Percentiles rank a stretch among this genome's conserved stretches.
These are phyloP conservation scores for Porites divaricata DNA, from an alignment of 92 coral and sea anemone species.

Conservation along the genomic window DNA sequence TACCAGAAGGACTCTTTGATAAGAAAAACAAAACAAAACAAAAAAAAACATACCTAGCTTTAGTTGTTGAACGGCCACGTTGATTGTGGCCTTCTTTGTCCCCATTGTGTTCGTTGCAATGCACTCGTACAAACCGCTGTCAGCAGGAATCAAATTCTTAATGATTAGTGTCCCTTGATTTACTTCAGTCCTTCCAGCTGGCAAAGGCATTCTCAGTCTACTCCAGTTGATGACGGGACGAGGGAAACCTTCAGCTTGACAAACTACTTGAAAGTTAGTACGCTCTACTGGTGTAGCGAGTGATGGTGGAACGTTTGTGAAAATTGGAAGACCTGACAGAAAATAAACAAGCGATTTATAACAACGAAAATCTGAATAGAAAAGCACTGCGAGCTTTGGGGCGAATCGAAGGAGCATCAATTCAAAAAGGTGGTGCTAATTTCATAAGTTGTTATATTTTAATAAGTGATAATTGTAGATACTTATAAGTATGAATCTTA, in stretches of 20 bases:
- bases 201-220: neutral
- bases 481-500: too few species aligned
- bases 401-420: too few species aligned
- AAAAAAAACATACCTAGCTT: too few species aligned
- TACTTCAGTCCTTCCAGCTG: neutral
- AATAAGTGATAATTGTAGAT: too few species aligned
- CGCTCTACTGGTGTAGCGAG: neutral
- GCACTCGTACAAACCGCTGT: conserved; percentile 21
- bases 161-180: neutral
- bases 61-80: conserved; percentile 2
- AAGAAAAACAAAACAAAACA: too few species aligned
- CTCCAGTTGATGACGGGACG: neutral
- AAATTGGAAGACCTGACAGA: neutral
- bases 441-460: too few species aligned
- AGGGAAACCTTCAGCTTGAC: conserved; percentile 18
- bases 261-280: neutral
- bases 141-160: conserved; percentile 4
- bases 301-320: neutral
- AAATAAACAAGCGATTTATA: too few species aligned
- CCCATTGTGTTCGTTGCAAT: conserved; percentile 16
- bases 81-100: neutral
- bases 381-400: too few species aligned
- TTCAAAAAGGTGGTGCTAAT: too few species aligned
- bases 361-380: too few species aligned
- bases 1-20: too few species aligned